Evolutionary conservation across 2,113 vertebrate genomes (phyloP).

Genomic region (Platanista minor): DNA sequence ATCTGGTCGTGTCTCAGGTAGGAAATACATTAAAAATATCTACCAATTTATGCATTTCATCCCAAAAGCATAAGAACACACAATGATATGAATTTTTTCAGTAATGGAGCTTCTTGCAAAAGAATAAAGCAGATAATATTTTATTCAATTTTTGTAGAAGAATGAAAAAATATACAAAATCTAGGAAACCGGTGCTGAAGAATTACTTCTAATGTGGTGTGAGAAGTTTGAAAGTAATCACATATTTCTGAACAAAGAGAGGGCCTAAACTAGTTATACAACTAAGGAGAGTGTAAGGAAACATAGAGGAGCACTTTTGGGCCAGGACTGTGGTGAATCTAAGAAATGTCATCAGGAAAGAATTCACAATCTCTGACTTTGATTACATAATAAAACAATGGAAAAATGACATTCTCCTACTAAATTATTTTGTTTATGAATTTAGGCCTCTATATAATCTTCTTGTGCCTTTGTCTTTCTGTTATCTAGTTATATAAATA

Average conservation of each 20-base stretch:
- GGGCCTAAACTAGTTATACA: neutral
- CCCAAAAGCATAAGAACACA: slow-evolving; percentile 48
- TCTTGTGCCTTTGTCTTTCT: neutral
- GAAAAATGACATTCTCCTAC: neutral
- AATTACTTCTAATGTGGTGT: neutral
- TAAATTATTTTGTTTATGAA: neutral
- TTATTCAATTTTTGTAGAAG: neutral
- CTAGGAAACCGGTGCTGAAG: neutral
- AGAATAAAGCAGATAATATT: neutral
- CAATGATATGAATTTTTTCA: neutral
- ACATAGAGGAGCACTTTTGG: neutral
- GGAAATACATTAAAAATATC: slow-evolving; percentile 70
- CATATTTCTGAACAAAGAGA: neutral
- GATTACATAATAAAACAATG: neutral
- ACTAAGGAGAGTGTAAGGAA: neutral
- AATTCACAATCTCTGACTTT: neutral
- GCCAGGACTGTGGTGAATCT: neutral
- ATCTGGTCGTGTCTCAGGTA: slow-evolving; percentile 82
- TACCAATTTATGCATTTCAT: slow-evolving; percentile 55
- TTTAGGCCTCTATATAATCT: neutral
- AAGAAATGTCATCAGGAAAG: neutral
- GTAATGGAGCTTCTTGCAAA: neutral
- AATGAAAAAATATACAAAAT: neutral
- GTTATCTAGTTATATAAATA: neutral
- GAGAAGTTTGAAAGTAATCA: neutral